Base-by-base conservation (phyloP, 2,113 vertebrate species). In the Mohoua ochrocephala region DNA sequence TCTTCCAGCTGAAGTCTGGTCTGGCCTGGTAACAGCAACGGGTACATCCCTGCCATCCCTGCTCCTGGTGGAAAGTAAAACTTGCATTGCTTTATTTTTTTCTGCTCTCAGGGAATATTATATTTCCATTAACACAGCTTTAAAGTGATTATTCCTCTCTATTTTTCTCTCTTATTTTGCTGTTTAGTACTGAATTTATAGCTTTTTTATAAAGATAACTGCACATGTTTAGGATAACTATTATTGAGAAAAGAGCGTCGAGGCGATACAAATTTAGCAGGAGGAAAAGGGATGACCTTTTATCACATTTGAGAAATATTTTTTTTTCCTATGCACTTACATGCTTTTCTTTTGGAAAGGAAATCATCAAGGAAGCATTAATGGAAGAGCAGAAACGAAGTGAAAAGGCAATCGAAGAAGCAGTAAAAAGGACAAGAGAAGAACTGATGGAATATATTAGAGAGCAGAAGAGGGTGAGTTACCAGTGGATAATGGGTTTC, bases 381-480 rank as follows among this genome's bases (percentile, higher is more conserved):
- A 92, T 93, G 75, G 97, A 98, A 77, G 98, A 98, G 52, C 97
- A 97, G 84, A 97, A 96, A 73, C 91, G 94, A 91, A 98, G 96
- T 70, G 97, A 98, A 91, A 98, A 97, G 61, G 98, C 97, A 75
- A 68, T 98, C 0, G 93, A 97, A 94, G 98, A 98, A 84, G 97
- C 98, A 77, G 97, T 98, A 15, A 97, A 95, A 89, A 98, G 84
- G 90, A 96, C 98, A 13, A 98, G 95, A 93, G 98, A 98, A 15
- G 98, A 98, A 80, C 63, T 98, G 89, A 95, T 98, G 65, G 98
- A 98, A 42, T 98, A 98, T 33, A 75, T 98, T 56, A 97, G 97
- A 82, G 98, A 98, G 64, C 98, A 98, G 94, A 98, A 97, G 57
- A 97, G 98, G 93, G 98, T 98, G 91, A 98, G 98, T 98, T 85